A percentile compares a stretch with the other conserved stretches of the same genome.
Conservation (phyloP, 2,113 vertebrate species). For the Paramisgurnus dabryanus region DNA sequence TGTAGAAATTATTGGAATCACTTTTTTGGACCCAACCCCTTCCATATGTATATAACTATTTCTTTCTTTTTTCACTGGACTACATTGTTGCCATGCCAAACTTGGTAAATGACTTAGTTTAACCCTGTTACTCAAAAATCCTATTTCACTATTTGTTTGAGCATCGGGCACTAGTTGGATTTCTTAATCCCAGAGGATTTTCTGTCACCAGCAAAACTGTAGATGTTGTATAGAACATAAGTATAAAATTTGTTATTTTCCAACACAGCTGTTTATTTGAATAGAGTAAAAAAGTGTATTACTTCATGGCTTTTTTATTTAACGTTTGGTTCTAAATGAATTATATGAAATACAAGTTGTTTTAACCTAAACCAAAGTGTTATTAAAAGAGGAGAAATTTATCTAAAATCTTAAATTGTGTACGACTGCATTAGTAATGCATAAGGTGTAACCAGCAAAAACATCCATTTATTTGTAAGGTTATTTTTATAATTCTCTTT, state of each 20-base stretch:
- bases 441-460: slow-evolving; percentile 66
- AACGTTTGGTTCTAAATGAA: slow-evolving; percentile 59
- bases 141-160: slow-evolving; percentile 39
- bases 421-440: slow-evolving; percentile 61
- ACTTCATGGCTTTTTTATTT: slow-evolving; percentile 61
- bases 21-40: slow-evolving; percentile 19
- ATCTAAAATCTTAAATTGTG: slow-evolving; percentile 66
- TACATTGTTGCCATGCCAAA: slow-evolving; percentile 16
- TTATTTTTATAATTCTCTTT: slow-evolving; percentile 69
- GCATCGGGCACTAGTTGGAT: slow-evolving; percentile 48
- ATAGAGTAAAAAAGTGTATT: slow-evolving; percentile 42
- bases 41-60: slow-evolving; percentile 44
- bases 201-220: slow-evolving; percentile 67
- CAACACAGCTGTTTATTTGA: slow-evolving; percentile 57
- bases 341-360: slow-evolving; percentile 66
- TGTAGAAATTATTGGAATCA: slow-evolving; percentile 24
- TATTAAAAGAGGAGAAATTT: slow-evolving; percentile 60
- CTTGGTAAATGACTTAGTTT: slow-evolving; percentile 35
- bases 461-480: slow-evolving; percentile 51
- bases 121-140: slow-evolving; percentile 34
- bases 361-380: slow-evolving; percentile 81
- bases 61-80: slow-evolving; percentile 26
- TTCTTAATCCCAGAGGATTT: slow-evolving; percentile 52
- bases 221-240: slow-evolving; percentile 70
- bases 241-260: slow-evolving; percentile 62